phyloP scores from a whole-genome alignment of 2,797 vertebrate species.

The Pelodytes ibericus region DNA sequence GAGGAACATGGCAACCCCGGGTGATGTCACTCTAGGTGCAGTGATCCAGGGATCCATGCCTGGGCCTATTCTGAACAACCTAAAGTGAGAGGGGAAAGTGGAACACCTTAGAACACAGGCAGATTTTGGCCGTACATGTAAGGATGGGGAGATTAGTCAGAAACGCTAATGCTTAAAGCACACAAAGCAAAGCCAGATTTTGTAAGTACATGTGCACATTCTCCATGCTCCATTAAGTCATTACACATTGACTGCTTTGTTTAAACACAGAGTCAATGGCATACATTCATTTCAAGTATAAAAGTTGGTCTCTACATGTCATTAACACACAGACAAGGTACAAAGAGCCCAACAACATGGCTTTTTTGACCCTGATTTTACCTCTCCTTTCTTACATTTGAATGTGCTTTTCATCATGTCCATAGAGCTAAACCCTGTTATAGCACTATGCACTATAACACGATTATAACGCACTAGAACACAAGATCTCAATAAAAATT shows the following conservation, averaged over 20 bases:
- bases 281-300: slow-evolving; percentile 5
- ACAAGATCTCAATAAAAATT: too few species aligned
- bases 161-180: background rate
- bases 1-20: too few species aligned
- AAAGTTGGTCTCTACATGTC: slow-evolving; percentile 4
- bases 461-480: too few species aligned
- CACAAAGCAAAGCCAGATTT: slow-evolving; percentile 17
- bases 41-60: too few species aligned
- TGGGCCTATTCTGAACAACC: too few species aligned
- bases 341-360: too few species aligned
- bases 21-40: too few species aligned
- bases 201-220: slow-evolving; percentile 24
- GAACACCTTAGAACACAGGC: slow-evolving; percentile 9
- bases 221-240: slow-evolving; percentile 36
- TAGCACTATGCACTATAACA: too few species aligned
- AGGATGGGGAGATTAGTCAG: slow-evolving; percentile 20
- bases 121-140: slow-evolving; percentile 11
- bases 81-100: too few species aligned
- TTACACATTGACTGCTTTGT: slow-evolving; percentile 30
- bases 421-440: too few species aligned
- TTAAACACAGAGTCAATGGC: background rate
- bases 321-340: slow-evolving; percentile 1
- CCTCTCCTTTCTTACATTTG: background rate
- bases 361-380: background rate
- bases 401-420: background rate